These are phyloP conservation scores for Okapia johnstoni DNA, from an alignment of 2,113 vertebrate species.

Conservation along the genomic window DNA sequence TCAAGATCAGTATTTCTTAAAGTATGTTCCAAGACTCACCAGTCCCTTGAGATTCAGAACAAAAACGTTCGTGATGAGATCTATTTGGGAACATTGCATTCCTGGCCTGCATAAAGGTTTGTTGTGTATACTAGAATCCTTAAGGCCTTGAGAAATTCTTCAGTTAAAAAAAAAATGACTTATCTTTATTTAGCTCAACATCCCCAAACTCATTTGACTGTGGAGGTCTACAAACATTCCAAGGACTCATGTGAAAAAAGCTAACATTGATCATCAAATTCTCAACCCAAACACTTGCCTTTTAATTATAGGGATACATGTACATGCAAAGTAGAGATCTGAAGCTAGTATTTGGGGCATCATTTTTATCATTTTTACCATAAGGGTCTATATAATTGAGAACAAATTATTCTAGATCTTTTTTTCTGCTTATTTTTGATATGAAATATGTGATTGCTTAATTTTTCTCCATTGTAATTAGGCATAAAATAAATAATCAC, in stretches of 20 bases:
- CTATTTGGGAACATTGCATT: conserved; percentile 32
- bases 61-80: not conserved
- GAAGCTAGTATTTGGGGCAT: not conserved
- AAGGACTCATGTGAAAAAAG: not conserved
- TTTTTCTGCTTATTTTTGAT: not conserved
- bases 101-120: not conserved
- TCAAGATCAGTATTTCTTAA: conserved; percentile 45
- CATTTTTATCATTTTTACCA: not conserved
- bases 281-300: not conserved
- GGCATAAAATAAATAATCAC: not conserved
- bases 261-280: not conserved
- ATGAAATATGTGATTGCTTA: not conserved
- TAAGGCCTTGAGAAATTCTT: conserved; percentile 9
- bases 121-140: not conserved
- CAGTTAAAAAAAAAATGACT: not conserved
- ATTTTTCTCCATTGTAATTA: not conserved
- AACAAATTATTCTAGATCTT: not conserved
- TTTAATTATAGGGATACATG: not conserved
- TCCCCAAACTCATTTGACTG: not conserved
- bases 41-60: not conserved
- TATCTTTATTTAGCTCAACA: conserved; percentile 37
- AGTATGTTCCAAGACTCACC: not conserved
- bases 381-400: not conserved
- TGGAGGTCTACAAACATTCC: not conserved
- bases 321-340: not conserved